These are phyloP conservation scores for Chondrosia reniformis DNA, from an alignment of 37 sponge, comb jelly and placozoan genomes.

Conservation along the genomic window DNA sequence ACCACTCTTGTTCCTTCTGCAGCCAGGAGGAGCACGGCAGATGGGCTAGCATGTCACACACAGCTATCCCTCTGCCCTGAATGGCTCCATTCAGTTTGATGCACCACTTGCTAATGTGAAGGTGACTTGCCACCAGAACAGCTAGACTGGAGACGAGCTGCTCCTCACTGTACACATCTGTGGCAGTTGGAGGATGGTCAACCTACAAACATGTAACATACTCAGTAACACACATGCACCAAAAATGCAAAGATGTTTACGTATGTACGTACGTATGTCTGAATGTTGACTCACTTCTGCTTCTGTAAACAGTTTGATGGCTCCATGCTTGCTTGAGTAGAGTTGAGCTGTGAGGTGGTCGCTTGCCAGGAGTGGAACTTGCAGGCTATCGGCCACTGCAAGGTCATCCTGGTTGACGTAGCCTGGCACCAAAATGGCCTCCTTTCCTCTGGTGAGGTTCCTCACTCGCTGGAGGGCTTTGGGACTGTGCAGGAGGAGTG, in stretches of 20 bases:
- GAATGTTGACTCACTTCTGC: slow-evolving; percentile 21
- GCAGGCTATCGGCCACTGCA: slow-evolving; percentile 70
- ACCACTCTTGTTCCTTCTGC: slow-evolving; percentile 75
- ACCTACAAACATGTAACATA: slow-evolving; percentile 10
- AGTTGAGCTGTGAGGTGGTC: slow-evolving; percentile 65
- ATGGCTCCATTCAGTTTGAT: slow-evolving; percentile 76
- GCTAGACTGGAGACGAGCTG: slow-evolving; percentile 69
- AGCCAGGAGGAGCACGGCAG: slow-evolving; percentile 77
- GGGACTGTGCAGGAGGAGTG: slow-evolving; percentile 79
- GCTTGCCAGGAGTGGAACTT: slow-evolving; percentile 65
- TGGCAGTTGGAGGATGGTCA: slow-evolving; percentile 52
- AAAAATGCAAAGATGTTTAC: neutral
- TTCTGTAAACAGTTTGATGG: slow-evolving; percentile 44
- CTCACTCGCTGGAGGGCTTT: slow-evolving; percentile 50
- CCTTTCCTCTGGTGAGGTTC: slow-evolving; percentile 67
- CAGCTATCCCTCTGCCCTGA: slow-evolving; percentile 77
- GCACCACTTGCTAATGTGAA: slow-evolving; percentile 62
- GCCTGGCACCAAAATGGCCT: slow-evolving; percentile 78
- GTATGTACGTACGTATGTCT: slow-evolving; percentile 9
- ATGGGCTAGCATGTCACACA: slow-evolving; percentile 79
- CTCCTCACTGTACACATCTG: slow-evolving; percentile 72
- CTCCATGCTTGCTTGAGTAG: slow-evolving; percentile 72
- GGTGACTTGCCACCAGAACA: slow-evolving; percentile 57
- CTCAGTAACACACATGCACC: neutral
- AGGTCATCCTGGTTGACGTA: slow-evolving; percentile 73